Conservation (phyloP, 2,888 invertebrate genomes). For the Congeria kusceri region DNA sequence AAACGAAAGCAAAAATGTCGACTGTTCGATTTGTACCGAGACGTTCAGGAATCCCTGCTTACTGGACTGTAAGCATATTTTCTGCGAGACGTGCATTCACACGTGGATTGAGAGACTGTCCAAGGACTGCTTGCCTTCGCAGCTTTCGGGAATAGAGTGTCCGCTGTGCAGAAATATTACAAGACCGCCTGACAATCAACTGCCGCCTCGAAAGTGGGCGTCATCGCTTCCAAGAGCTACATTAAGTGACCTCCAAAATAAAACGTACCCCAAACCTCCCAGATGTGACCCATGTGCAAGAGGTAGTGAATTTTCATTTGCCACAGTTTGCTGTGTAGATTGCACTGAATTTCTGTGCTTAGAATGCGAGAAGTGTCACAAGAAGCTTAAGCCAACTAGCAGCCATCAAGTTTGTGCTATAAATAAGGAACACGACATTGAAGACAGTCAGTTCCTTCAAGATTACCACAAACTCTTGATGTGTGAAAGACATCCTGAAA, state of each 20-base stretch:
- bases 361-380: conserved; percentile 7
- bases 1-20: too few species aligned
- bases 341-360: conserved; percentile 18
- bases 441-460: not conserved
- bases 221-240: not conserved
- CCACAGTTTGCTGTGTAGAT: conserved; percentile 14
- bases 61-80: not conserved
- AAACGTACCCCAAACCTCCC: not conserved
- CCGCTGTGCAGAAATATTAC: conserved; percentile 20
- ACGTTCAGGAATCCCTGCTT: not conserved
- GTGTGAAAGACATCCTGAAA: conserved; percentile 8
- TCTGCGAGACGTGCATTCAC: conserved; percentile 4
- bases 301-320: not conserved
- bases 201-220: not conserved
- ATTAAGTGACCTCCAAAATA: not conserved
- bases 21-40: not conserved
- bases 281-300: conserved; percentile 16
- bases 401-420: not conserved
- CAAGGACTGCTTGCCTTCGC: not conserved
- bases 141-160: conserved; percentile 19
- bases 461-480: conserved; percentile 19
- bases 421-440: not conserved
- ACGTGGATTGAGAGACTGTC: not conserved
- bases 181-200: not conserved
- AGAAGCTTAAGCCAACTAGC: conserved; percentile 8